Conservation (phyloP, 2,113 vertebrate species). For the Telmatochromis brachygnathus region DNA sequence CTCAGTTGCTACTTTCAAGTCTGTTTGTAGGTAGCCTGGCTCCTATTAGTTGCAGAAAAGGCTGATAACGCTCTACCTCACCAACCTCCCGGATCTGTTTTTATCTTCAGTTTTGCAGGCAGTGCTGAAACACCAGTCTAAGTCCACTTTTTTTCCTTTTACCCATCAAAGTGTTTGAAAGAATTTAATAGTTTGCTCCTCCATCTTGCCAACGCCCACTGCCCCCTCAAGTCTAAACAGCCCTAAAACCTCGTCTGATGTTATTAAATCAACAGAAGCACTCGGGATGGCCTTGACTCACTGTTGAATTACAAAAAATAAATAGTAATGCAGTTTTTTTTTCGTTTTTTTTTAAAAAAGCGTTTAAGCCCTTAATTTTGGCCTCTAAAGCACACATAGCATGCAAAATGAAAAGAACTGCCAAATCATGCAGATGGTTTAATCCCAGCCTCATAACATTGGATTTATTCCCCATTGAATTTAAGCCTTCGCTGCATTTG, state of each 20-base stretch:
- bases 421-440: constrained; percentile 50
- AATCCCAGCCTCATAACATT: constrained; percentile 27
- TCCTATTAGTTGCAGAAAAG: neutral
- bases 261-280: neutral
- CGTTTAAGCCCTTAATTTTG: constrained; percentile 5
- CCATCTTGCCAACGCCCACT: neutral
- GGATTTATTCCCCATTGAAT: constrained; percentile 25
- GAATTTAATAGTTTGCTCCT: neutral
- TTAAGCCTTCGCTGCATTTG: constrained; percentile 17
- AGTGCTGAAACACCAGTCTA: neutral
- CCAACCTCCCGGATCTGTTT: neutral
- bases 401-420: neutral
- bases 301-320: neutral
- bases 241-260: neutral
- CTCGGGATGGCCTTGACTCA: neutral
- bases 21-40: neutral
- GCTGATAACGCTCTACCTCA: neutral
- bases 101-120: neutral
- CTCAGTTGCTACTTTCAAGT: neutral
- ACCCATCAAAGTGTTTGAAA: neutral
- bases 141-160: neutral
- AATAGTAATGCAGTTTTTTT: neutral
- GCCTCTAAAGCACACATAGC: neutral
- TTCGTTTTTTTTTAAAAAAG: neutral
- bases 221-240: neutral